Conservation (phyloP, 2,797 vertebrate genomes). For the Thamnophis elegans region DNA sequence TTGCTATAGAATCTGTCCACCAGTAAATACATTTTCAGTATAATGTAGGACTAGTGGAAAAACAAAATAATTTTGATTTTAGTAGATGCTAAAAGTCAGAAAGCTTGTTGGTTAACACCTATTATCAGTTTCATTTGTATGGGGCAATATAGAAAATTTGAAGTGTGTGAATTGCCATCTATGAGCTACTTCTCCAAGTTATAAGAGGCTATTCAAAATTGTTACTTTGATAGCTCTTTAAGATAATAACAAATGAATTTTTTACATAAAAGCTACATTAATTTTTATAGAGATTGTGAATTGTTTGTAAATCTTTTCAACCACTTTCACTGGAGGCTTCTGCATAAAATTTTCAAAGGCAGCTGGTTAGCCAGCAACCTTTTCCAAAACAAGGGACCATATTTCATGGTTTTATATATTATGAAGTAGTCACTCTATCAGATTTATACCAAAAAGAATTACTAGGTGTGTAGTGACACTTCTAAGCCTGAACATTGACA, state of each 20-base stretch:
- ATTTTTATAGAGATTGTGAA: not conserved
- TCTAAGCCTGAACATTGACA: not conserved
- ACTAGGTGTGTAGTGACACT: not conserved
- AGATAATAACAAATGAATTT: not conserved
- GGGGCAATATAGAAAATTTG: not conserved
- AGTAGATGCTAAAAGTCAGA: not conserved
- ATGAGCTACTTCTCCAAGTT: not conserved
- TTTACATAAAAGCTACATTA: not conserved
- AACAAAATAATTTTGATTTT: not conserved
- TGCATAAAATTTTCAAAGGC: not conserved
- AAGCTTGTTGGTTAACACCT: not conserved
- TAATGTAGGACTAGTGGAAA: not conserved
- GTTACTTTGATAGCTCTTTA: not conserved
- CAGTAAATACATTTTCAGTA: not conserved
- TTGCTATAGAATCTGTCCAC: not conserved
- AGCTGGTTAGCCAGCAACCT: no score
- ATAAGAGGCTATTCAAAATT: not conserved
- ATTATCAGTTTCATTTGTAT: not conserved
- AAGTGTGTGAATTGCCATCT: not conserved
- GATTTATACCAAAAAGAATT: not conserved
- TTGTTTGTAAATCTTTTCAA: not conserved
- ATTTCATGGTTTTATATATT: not conserved
- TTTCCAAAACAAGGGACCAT: not conserved
- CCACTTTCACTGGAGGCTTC: not conserved
- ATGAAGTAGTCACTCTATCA: not conserved